These are phyloP conservation scores for Falco punctatus DNA, from an alignment of 2,113 vertebrate species.

Conservation along the genomic window DNA sequence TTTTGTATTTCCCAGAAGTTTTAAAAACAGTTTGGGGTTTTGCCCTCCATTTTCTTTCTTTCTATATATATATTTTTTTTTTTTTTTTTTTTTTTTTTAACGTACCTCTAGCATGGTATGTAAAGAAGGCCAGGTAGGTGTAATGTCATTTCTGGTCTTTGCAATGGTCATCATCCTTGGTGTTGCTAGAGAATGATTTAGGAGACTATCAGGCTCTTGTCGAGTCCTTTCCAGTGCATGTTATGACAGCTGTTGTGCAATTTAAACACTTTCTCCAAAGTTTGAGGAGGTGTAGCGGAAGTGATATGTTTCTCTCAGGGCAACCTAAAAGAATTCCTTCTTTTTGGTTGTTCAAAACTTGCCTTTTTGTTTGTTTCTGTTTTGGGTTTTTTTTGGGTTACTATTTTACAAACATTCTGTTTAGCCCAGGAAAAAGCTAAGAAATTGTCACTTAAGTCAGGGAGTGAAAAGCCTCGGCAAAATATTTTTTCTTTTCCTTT, in stretches of 20 bases:
- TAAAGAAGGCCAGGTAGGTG: not conserved
- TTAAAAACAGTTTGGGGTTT: not conserved
- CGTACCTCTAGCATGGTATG: not conserved
- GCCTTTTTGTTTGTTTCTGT: not conserved
- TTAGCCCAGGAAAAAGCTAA: not conserved
- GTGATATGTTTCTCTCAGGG: not conserved
- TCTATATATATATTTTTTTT: too few relatives aligned
- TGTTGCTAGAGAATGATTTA: not conserved
- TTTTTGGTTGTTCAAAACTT: not conserved
- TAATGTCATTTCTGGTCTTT: not conserved
- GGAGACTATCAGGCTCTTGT: not conserved
- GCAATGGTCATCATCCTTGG: not conserved
- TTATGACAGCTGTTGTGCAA: not conserved
- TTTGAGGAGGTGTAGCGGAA: not conserved
- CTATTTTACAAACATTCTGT: not conserved
- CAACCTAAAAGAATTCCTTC: not conserved
- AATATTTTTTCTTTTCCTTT: not conserved
- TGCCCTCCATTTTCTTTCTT: not conserved
- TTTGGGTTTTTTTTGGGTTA: too few relatives aligned
- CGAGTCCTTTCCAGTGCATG: not conserved
- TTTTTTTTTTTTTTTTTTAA: not conserved
- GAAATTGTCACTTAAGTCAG: not conserved
- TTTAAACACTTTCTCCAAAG: not conserved
- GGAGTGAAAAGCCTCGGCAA: not conserved
- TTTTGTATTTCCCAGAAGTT: not conserved